Evolutionary conservation across 2,113 vertebrate species (phyloP).

Genomic region (Cyprinodon variegatus): DNA sequence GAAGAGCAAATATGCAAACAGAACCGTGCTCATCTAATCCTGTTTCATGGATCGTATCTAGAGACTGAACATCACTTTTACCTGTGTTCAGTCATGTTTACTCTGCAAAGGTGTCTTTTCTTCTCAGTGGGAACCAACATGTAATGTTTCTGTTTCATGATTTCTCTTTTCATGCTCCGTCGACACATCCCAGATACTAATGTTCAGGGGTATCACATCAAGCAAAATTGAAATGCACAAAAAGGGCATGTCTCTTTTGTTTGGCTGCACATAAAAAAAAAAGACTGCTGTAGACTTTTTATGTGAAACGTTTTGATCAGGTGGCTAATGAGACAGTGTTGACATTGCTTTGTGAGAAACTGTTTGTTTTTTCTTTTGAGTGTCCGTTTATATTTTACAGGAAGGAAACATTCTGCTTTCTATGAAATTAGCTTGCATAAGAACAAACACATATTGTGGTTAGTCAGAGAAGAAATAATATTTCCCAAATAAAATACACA

Average conservation of each 20-base stretch:
- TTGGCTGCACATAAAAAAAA: slow-evolving; percentile 53
- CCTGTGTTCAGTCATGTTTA: slow-evolving; percentile 21
- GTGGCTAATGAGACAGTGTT: slow-evolving; percentile 60
- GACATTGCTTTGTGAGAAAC: slow-evolving; percentile 54
- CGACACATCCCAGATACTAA: slow-evolving; percentile 35
- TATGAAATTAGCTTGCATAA: slow-evolving; percentile 18
- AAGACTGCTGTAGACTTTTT: slow-evolving; percentile 33
- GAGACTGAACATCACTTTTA: slow-evolving; percentile 28
- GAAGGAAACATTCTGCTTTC: slow-evolving; percentile 22
- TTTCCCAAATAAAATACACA: slow-evolving; percentile 6
- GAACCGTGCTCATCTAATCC: slow-evolving; percentile 15
- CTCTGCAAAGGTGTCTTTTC: slow-evolving; percentile 40
- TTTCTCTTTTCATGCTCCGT: slow-evolving; percentile 28
- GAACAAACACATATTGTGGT: slow-evolving; percentile 25
- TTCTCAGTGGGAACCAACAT: slow-evolving; percentile 25
- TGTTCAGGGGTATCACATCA: slow-evolving; percentile 49
- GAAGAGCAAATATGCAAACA: not conserved
- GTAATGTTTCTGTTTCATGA: slow-evolving; percentile 41
- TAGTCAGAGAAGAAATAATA: slow-evolving; percentile 22
- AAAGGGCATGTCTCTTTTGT: slow-evolving; percentile 50
- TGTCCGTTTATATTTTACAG: slow-evolving; percentile 45
- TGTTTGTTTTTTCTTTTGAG: slow-evolving; percentile 31
- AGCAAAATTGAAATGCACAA: slow-evolving; percentile 43
- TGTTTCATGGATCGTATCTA: slow-evolving; percentile 27
- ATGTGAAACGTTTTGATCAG: slow-evolving; percentile 63